Evolutionary conservation across 2,888 invertebrate species (phyloP).

Genomic region (Pollenia angustigena): DNA sequence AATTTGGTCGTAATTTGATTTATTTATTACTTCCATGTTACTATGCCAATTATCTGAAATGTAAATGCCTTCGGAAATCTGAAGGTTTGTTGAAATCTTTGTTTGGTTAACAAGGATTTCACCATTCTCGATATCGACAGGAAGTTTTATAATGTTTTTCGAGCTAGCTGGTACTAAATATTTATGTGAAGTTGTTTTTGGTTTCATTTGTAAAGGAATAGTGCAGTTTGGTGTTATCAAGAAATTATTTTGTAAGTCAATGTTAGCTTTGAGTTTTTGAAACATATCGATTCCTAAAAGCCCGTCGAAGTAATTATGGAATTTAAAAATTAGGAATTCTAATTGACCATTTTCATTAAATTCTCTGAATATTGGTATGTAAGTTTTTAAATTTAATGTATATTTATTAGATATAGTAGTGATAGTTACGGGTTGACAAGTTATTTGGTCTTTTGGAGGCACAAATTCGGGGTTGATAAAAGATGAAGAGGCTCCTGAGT

Average conservation of each 20-base stretch:
- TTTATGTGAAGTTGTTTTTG: constrained; percentile 7
- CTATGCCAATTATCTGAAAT: constrained; percentile 20
- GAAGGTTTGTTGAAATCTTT: not conserved
- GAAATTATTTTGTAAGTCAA: constrained; percentile 17
- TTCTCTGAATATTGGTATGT: constrained; percentile 34
- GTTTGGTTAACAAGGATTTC: constrained; percentile 11
- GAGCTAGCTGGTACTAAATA: constrained; percentile 5
- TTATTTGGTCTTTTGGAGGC: not conserved
- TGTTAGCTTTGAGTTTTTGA: not conserved
- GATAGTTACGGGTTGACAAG: constrained; percentile 16
- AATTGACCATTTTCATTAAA: constrained; percentile 33
- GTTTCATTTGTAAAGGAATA: constrained; percentile 40
- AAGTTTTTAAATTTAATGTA: constrained; percentile 8
- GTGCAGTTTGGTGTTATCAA: constrained; percentile 10
- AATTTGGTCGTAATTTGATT: constrained; percentile 21
- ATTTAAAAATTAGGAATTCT: not conserved
- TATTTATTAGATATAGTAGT: not conserved
- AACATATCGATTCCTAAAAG: not conserved
- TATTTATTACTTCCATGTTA: constrained; percentile 22
- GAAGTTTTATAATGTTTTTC: constrained; percentile 15
- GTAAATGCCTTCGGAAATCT: constrained; percentile 15
- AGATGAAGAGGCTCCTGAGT: not conserved
- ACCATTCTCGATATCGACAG: constrained; percentile 18
- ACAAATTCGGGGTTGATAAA: constrained; percentile 40
- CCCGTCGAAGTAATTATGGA: not conserved